Conservation (phyloP, 2,113 vertebrate genomes). For the Pelusios castaneus region DNA sequence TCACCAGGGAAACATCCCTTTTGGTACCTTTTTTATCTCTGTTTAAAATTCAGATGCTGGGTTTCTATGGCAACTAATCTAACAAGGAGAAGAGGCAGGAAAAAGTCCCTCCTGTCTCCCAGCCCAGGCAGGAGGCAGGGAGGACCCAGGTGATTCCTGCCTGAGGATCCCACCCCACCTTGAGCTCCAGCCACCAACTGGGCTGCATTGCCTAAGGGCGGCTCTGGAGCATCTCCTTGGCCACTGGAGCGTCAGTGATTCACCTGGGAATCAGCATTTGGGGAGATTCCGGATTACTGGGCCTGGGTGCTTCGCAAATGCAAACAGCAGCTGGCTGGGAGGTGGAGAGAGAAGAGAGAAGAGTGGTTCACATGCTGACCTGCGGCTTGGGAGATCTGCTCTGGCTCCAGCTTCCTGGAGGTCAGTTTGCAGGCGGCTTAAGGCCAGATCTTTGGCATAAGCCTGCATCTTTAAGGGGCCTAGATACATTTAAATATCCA, state of each 20-base stretch:
- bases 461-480: not conserved
- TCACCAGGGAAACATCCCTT: not conserved
- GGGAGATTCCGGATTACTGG: not conserved
- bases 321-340: not conserved
- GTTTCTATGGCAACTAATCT: constrained; percentile 10
- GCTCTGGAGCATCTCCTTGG: constrained; percentile 1
- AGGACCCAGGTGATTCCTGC: not conserved
- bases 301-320: not conserved
- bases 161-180: not conserved
- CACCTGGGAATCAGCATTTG: not conserved
- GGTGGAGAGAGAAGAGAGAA: not conserved
- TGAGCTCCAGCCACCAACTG: not conserved
- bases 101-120: rapidly evolving
- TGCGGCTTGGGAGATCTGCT: not conserved
- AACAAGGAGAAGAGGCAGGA: not conserved
- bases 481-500: not conserved
- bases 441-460: not conserved
- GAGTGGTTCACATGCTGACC: not conserved
- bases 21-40: not conserved
- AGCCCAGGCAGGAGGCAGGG: not conserved
- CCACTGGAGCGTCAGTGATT: not conserved
- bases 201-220: not conserved
- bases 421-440: not conserved
- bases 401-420: not conserved
- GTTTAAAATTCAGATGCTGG: not conserved